Evolutionary conservation across 2,888 invertebrate genomes (phyloP).

Genomic region (Macrosoma leucophasiata): DNA sequence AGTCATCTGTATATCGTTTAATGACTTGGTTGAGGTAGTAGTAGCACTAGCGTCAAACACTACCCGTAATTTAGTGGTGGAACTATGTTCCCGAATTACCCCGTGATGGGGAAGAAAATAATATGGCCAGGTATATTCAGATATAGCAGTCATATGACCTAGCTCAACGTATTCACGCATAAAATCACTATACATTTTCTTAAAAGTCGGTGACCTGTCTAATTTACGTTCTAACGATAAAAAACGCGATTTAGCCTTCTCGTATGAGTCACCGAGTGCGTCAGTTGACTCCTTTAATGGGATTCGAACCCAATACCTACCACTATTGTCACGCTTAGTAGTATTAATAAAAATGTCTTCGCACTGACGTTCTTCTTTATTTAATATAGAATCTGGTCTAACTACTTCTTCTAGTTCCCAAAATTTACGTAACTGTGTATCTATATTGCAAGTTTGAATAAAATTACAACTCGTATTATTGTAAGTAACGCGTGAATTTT

Average conservation of each 20-base stretch:
- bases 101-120: constrained; percentile 32
- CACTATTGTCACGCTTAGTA: constrained; percentile 11
- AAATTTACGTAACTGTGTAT: too few relatives aligned
- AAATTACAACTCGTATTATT: constrained; percentile 18
- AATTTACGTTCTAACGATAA: constrained; percentile 9
- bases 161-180: constrained; percentile 6
- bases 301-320: constrained; percentile 11
- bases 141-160: constrained; percentile 10
- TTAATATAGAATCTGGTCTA: neutral
- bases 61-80: constrained; percentile 32
- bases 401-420: constrained; percentile 21
- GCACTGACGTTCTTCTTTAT: constrained; percentile 11
- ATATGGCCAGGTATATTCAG: constrained; percentile 6
- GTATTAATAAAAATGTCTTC: constrained; percentile 13
- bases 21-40: constrained; percentile 11
- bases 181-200: constrained; percentile 6
- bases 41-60: constrained; percentile 32
- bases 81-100: constrained; percentile 22
- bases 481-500: constrained; percentile 1
- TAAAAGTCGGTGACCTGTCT: constrained; percentile 4
- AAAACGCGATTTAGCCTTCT: constrained; percentile 2
- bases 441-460: constrained; percentile 11
- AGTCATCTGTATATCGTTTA: constrained; percentile 23
- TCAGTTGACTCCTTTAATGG: too few relatives aligned
- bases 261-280: too few relatives aligned